A percentile compares a stretch with the other conserved stretches of the same genome.
phyloP scores from a whole-genome alignment of 2,888 invertebrate species.

The Limnephilus marmoratus region DNA sequence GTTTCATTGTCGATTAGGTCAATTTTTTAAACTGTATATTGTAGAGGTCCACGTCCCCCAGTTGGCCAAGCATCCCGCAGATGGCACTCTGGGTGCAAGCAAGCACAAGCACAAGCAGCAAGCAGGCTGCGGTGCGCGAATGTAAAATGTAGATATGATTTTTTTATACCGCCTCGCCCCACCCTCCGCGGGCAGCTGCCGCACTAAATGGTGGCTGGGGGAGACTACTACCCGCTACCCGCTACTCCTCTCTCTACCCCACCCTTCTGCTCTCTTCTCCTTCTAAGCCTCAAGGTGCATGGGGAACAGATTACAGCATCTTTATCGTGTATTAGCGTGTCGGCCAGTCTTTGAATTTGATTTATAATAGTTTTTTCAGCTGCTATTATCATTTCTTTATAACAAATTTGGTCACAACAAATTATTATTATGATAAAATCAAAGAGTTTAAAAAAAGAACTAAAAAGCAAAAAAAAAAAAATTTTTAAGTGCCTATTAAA shows the following conservation, averaged over 20 bases:
- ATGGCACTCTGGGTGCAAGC: constrained; percentile 54
- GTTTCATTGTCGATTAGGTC: too few relatives aligned
- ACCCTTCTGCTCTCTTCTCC: neutral
- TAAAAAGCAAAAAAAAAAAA: too few relatives aligned
- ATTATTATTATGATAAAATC: too few relatives aligned
- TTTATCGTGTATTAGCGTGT: constrained; percentile 19
- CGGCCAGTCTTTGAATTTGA: neutral
- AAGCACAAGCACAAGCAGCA: constrained; percentile 9
- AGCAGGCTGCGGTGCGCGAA: constrained; percentile 56
- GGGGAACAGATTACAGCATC: constrained; percentile 48
- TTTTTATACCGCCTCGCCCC: constrained; percentile 60
- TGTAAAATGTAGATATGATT: constrained; percentile 65
- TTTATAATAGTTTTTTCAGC: neutral
- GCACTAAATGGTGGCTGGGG: neutral
- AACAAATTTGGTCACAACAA: too few relatives aligned
- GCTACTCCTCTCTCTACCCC: neutral
- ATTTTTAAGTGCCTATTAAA: too few relatives aligned
- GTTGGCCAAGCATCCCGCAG: constrained; percentile 57
- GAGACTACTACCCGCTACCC: neutral
- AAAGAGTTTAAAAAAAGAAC: too few relatives aligned
- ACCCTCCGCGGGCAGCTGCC: constrained; percentile 50
- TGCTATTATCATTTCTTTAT: neutral
- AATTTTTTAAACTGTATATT: neutral
- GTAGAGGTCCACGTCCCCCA: constrained; percentile 34
- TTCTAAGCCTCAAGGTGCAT: constrained; percentile 20